Percentiles rank a stretch among this genome's conserved stretches.
These are phyloP conservation scores for Archaeoteleia sp. DNA, from an alignment of 2,888 invertebrate genomes.

Conservation along the genomic window DNA sequence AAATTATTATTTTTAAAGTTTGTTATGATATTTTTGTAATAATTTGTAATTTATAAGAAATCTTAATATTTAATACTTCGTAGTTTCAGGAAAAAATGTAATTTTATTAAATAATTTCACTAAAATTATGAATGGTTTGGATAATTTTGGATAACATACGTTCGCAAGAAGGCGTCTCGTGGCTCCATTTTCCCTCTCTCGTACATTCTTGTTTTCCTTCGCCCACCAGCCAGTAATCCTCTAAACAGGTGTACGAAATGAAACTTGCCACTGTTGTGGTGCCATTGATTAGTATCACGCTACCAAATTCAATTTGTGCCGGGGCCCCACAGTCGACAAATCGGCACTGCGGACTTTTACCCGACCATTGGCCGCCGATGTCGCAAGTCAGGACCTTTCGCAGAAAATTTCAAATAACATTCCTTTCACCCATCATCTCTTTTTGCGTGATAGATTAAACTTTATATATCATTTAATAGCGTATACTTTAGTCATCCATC, in stretches of 20 bases:
- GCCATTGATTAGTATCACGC: constrained; percentile 83
- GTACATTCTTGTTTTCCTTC: constrained; percentile 83
- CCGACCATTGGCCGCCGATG: constrained; percentile 90
- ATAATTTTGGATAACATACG: constrained; percentile 78
- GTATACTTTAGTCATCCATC: too few species aligned
- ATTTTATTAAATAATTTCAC: too few species aligned
- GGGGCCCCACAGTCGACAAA: constrained; percentile 92
- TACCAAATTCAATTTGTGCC: constrained; percentile 86
- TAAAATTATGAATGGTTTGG: too few species aligned
- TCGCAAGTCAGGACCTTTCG: constrained; percentile 86
- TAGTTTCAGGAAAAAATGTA: too few species aligned
- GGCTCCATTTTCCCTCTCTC: constrained; percentile 91
- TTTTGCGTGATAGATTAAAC: constrained; percentile 38
- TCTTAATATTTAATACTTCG: too few species aligned
- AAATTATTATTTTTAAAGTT: too few species aligned
- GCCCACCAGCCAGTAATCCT: constrained; percentile 88
- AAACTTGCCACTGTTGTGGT: constrained; percentile 88
- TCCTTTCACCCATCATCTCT: constrained; percentile 47
- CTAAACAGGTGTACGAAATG: constrained; percentile 86
- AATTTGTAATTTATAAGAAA: too few species aligned
- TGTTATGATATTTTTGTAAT: too few species aligned
- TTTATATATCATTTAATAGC: too few species aligned
- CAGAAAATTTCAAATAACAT: constrained; percentile 44
- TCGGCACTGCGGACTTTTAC: constrained; percentile 86
- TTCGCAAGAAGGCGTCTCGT: constrained; percentile 90